Base-by-base conservation (phyloP, 1,140 invertebrate genomes). In the Aplysia californica region DNA sequence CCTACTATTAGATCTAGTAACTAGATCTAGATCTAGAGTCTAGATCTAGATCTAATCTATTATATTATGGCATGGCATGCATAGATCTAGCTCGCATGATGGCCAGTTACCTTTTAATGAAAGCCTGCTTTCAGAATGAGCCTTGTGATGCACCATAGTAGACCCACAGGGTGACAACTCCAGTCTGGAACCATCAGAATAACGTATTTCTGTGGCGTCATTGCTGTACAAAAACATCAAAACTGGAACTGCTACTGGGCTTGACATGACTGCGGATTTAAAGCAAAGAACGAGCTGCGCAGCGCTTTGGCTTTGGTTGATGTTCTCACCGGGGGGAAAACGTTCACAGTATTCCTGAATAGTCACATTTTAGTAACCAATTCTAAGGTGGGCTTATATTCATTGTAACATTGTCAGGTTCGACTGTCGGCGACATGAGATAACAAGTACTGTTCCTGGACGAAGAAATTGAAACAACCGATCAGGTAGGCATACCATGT, bases 151-250 rank as follows among this genome's bases (percentile, higher is more conserved):
- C 31, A 80, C 77, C 77, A 86, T 83, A 26, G 77, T 76, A 21
- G 83, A 78, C 1, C 84, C 85, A 79, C 85, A 86, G 10, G 84
- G 79, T 23, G 85, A 83, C 41, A 86, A 41, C 71, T 83, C 79
- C 29, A 86, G 76, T 38, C 79, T 61, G 2, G 83, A 83, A 3
- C 80, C 79, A 73, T 86, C 85, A 20, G 76, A 73, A 65, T 82
- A 86, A 15, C 80, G 76, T 0, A 84, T 80, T 58, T 86, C 84
- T 39, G 81, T 77, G 10, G 81, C 82, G 81, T 85, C 83, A 75
- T 80, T 84, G 20, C 76, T 74, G 76, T 83, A 86, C 21, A 84
- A 66, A 23, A 85, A 78, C 83, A 86, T 83, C 61, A 84, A 72
- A 5, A 55, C 44, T 20, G 85, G 83, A 23, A 74, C 78, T 18